Evolutionary conservation across 2,797 vertebrate species (phyloP).

Genomic region (Periophthalmus magnuspinnatus): DNA sequence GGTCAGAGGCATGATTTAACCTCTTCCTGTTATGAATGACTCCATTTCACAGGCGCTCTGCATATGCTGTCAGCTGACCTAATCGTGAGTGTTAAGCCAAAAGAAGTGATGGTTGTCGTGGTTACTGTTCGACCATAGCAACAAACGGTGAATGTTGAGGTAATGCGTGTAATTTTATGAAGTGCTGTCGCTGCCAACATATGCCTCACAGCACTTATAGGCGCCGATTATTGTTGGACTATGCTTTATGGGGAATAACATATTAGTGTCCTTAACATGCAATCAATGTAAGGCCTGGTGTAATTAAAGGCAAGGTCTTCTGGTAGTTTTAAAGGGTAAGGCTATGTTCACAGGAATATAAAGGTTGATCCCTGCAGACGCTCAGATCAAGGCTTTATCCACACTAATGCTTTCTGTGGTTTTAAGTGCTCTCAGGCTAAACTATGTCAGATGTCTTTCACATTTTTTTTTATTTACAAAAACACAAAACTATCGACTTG

Average conservation of each 20-base stretch:
- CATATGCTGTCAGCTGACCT: constrained; percentile 1
- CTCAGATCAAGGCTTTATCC: constrained; percentile 2
- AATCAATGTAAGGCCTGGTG: constrained; percentile 10
- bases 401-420: neutral
- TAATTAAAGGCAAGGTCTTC: constrained; percentile 18
- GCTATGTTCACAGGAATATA: constrained; percentile 10
- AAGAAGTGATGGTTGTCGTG: constrained; percentile 15
- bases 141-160: constrained; percentile 4
- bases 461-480: neutral
- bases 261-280: constrained; percentile 2
- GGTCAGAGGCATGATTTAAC: constrained; percentile 14
- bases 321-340: constrained; percentile 26
- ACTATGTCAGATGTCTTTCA: neutral
- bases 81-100: neutral
- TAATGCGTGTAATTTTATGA: constrained; percentile 12
- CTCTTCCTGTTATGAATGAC: constrained; percentile 12
- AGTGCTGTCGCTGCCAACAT: neutral
- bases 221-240: neutral
- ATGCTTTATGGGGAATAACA: constrained; percentile 9
- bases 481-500: neutral
- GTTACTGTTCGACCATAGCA: neutral
- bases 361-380: neutral
- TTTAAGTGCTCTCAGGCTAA: neutral
- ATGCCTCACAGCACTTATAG: neutral
- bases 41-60: neutral